Evolutionary conservation across 2,888 invertebrate species (phyloP).

Genomic region (Zeuzera pyrina): DNA sequence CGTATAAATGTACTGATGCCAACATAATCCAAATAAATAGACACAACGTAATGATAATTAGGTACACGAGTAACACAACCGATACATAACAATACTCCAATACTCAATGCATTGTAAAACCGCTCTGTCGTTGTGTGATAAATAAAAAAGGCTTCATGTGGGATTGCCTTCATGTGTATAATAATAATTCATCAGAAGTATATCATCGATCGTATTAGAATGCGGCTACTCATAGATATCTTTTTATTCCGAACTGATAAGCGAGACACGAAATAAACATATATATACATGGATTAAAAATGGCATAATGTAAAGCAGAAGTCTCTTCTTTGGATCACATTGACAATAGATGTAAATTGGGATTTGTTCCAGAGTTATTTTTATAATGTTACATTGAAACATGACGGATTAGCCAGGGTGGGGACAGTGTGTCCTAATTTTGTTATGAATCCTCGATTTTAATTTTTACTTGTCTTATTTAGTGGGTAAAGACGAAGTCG

Average conservation of each 20-base stretch:
- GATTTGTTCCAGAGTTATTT: constrained; percentile 50
- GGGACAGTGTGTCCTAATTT: no score
- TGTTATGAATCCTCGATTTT: no score
- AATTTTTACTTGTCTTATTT: no score
- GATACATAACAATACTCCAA: no score
- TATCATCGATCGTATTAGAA: background rate
- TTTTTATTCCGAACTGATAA: background rate
- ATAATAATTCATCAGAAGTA: background rate
- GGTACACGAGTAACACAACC: no score
- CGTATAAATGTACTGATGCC: background rate
- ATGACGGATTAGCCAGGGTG: no score
- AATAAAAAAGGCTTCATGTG: constrained; percentile 28
- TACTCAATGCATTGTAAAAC: background rate
- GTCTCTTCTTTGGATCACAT: constrained; percentile 31
- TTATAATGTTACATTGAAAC: constrained; percentile 43
- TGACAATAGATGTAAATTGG: constrained; percentile 35
- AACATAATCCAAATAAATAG: no score
- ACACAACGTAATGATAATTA: no score
- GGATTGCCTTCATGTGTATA: background rate
- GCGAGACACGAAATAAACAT: background rate
- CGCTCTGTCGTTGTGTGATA: constrained; percentile 14
- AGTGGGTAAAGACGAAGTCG: no score
- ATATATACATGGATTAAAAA: background rate
- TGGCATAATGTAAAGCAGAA: constrained; percentile 12
- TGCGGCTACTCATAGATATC: no score